Conservation (phyloP, 2,888 invertebrate genomes). For the Lasioglossum morio region DNA sequence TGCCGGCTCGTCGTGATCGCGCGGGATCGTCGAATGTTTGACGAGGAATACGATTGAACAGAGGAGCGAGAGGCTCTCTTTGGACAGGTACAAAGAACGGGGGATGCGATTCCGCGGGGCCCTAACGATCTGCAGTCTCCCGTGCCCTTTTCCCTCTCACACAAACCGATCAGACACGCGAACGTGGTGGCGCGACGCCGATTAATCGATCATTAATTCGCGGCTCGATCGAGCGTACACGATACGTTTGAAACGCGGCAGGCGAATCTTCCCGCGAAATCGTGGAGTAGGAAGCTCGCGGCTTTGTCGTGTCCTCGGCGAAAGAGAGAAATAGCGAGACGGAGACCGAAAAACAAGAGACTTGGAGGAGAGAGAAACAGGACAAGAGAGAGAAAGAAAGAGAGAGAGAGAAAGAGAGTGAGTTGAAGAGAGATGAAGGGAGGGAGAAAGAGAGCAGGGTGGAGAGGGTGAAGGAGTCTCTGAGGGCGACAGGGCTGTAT, state of each 20-base stretch:
- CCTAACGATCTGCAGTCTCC: background rate
- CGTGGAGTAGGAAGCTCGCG: constrained; percentile 43
- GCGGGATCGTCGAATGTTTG: background rate
- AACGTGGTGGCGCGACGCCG: constrained; percentile 13
- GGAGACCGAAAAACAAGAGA: background rate
- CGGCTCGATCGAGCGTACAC: constrained; percentile 36
- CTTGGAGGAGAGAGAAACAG: constrained; percentile 31
- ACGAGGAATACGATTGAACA: constrained; percentile 18
- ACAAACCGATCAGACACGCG: background rate
- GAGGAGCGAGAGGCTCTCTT: background rate
- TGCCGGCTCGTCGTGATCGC: background rate
- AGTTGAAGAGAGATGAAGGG: background rate
- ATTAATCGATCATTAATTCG: constrained; percentile 53
- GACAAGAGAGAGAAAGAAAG: background rate
- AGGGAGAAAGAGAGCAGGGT: background rate
- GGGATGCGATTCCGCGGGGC: background rate
- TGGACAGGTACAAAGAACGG: background rate
- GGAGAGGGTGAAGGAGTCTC: constrained; percentile 66
- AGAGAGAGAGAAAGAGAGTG: too few species aligned
- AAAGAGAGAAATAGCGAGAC: constrained; percentile 27
- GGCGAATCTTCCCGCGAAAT: constrained; percentile 52
- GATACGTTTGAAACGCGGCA: constrained; percentile 10
- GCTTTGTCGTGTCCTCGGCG: constrained; percentile 58
- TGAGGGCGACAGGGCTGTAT: constrained; percentile 69
- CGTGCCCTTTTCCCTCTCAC: background rate